Conservation (phyloP, 2,888 invertebrate species). For the Clusia tigrina region DNA sequence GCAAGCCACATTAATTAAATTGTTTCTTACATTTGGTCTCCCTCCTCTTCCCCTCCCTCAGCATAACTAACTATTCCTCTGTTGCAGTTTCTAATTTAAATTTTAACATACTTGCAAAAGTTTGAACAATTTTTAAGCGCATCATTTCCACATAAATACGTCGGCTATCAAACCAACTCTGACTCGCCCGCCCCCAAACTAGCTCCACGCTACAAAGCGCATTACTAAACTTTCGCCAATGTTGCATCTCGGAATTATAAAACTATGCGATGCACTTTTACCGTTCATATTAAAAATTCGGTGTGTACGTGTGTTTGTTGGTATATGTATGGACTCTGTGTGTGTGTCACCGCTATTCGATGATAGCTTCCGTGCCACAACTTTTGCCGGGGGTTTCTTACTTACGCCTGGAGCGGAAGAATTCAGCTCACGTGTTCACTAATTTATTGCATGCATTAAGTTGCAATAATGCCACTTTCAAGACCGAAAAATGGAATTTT, state of each 20-base stretch:
- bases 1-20: too few species aligned
- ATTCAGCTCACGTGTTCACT: constrained; percentile 24
- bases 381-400: neutral
- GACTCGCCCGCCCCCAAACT: neutral
- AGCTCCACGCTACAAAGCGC: neutral
- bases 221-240: neutral
- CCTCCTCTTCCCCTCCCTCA: too few species aligned
- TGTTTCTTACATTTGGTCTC: too few species aligned
- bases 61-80: too few species aligned
- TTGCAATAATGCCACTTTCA: constrained; percentile 25
- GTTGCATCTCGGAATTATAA: neutral
- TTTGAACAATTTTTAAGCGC: neutral
- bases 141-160: neutral
- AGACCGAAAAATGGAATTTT: constrained; percentile 14
- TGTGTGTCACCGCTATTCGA: neutral
- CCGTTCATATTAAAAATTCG: too few species aligned
- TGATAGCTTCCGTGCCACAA: neutral
- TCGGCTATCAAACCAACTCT: too few species aligned
- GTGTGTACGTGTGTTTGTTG: neutral
- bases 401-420: neutral
- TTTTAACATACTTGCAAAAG: too few species aligned
- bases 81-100: too few species aligned
- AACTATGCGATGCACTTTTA: neutral
- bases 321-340: neutral
- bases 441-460: constrained; percentile 30